These are phyloP conservation scores for Onychostruthus taczanowskii DNA, from an alignment of 2,113 vertebrate species.

Conservation along the genomic window DNA sequence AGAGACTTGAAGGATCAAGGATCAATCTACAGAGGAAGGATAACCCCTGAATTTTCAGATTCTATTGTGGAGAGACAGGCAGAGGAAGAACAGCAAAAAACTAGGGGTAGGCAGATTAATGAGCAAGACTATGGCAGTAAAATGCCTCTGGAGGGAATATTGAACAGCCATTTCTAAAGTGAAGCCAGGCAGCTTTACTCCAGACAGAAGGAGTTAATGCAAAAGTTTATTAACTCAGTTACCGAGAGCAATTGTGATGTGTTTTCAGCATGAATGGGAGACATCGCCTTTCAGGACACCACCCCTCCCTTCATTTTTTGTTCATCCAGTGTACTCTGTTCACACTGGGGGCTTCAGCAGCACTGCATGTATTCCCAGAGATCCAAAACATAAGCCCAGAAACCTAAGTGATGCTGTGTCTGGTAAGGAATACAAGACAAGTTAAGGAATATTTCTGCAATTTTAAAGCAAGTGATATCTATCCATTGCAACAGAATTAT, in stretches of 20 bases:
- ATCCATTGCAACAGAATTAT: background rate
- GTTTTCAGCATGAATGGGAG: background rate
- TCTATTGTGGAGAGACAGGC: background rate
- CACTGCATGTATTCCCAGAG: background rate
- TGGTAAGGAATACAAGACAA: background rate
- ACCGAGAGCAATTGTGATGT: background rate
- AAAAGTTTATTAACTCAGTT: background rate
- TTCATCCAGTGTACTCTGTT: background rate
- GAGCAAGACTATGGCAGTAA: background rate
- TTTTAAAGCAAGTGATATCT: background rate
- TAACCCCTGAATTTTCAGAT: background rate
- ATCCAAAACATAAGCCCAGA: background rate
- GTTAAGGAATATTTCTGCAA: background rate
- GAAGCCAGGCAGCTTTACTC: background rate
- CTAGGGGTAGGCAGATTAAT: background rate
- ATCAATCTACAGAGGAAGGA: background rate
- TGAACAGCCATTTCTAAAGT: background rate
- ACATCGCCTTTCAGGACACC: background rate
- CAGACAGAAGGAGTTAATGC: background rate
- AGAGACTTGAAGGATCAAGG: background rate
- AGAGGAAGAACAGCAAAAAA: background rate
- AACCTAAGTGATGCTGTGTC: background rate
- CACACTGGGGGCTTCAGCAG: background rate
- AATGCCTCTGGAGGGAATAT: background rate
- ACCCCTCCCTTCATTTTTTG: background rate